phyloP scores from a whole-genome alignment of 2,888 invertebrate genomes.

The Serrognathus titanus region DNA sequence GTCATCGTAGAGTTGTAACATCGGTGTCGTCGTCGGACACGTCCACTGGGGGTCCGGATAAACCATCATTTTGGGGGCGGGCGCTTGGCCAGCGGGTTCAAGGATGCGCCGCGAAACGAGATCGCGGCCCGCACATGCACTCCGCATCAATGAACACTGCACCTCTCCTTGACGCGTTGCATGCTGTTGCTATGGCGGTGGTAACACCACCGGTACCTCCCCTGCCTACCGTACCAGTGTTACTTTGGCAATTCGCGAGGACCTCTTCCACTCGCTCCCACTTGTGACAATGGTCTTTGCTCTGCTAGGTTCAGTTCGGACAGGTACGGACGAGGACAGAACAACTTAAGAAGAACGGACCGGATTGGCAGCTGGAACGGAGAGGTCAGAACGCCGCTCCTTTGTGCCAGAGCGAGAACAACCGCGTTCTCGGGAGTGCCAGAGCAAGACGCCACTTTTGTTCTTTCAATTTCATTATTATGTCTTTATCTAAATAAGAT shows the following conservation, averaged over 20 bases:
- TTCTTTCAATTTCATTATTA: constrained; percentile 24
- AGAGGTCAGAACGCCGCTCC: constrained; percentile 30
- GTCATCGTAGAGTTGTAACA: constrained; percentile 65
- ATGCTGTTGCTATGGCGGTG: constrained; percentile 34
- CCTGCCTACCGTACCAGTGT: constrained; percentile 8
- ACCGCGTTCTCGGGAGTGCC: constrained; percentile 21
- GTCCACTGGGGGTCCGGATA: constrained; percentile 63
- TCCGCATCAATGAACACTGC: constrained; percentile 43
- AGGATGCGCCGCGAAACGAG: constrained; percentile 28
- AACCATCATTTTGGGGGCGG: constrained; percentile 51
- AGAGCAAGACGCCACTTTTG: constrained; percentile 21
- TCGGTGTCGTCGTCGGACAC: constrained; percentile 53
- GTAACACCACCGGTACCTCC: constrained; percentile 13
- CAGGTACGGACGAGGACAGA: constrained; percentile 20
- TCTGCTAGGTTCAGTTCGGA: constrained; percentile 11
- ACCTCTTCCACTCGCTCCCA: constrained; percentile 29
- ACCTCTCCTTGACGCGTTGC: constrained; percentile 32
- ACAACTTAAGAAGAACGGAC: constrained; percentile 20
- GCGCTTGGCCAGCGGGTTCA: not conserved
- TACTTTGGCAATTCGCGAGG: constrained; percentile 31
- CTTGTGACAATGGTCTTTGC: constrained; percentile 17
- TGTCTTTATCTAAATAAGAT: constrained; percentile 24
- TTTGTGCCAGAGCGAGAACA: constrained; percentile 34
- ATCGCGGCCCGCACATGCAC: constrained; percentile 45
- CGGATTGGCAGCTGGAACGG: constrained; percentile 27